phyloP scores from a whole-genome alignment of 2,888 invertebrate species.

The Lasioglossum marginatum region DNA sequence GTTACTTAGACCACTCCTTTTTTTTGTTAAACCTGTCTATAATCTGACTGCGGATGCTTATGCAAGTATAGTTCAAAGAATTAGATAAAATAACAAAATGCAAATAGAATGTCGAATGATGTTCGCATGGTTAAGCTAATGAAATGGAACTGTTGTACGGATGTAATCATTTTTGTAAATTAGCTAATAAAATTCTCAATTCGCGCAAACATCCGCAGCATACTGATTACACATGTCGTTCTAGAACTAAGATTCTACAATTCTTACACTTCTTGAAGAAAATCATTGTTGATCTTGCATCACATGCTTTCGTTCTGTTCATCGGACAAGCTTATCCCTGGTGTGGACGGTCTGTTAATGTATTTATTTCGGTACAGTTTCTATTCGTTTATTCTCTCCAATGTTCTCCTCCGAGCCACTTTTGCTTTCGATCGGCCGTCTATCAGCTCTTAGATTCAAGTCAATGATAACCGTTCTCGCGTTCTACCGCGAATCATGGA shows the following conservation, averaged over 20 bases:
- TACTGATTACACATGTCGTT: constrained; percentile 31
- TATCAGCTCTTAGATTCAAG: constrained; percentile 2
- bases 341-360: constrained; percentile 75
- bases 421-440: constrained; percentile 3
- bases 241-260: constrained; percentile 47
- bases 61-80: not conserved
- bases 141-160: not conserved
- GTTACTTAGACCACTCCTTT: constrained; percentile 21
- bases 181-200: not conserved
- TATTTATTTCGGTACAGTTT: constrained; percentile 60
- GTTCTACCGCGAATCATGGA: constrained; percentile 40
- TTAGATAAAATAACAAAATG: not conserved
- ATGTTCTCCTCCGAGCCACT: not conserved
- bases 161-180: not conserved
- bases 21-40: constrained; percentile 4
- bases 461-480: constrained; percentile 25
- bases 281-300: constrained; percentile 37
- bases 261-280: constrained; percentile 43
- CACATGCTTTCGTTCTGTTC: constrained; percentile 31
- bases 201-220: constrained; percentile 15
- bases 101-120: not conserved
- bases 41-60: constrained; percentile 25
- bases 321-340: constrained; percentile 72
- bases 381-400: not conserved
- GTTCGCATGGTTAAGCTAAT: not conserved